Percentiles rank a stretch among this genome's conserved stretches.
Conservation (phyloP, 2,888 invertebrate genomes). For the Cephus runcator region DNA sequence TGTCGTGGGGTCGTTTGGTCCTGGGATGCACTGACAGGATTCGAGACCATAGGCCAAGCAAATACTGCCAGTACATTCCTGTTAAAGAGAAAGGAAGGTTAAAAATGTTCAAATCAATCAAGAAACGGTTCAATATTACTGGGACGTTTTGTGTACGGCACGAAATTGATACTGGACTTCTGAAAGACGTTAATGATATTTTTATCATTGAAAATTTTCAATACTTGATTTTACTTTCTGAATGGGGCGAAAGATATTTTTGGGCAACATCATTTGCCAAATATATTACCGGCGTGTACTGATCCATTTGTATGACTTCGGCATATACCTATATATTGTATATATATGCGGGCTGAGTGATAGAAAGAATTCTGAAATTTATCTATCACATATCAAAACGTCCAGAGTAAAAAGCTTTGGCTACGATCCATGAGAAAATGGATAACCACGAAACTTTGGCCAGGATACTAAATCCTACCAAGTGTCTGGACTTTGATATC, state of each 20-base stretch:
- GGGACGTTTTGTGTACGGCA: not conserved
- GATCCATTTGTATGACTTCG: not conserved
- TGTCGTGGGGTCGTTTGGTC: constrained; percentile 81
- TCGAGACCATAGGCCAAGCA: constrained; percentile 95
- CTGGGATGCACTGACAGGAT: constrained; percentile 92
- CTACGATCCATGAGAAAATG: not conserved
- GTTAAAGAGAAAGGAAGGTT: constrained; percentile 35
- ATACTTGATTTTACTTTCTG: not conserved
- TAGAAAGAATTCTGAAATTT: not conserved
- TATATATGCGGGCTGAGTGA: not conserved
- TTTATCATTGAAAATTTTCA: not conserved
- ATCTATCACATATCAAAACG: not conserved
- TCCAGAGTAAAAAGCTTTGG: not conserved
- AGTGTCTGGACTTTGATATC: not conserved
- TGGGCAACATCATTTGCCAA: not conserved
- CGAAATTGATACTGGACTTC: not conserved
- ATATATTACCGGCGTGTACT: not conserved
- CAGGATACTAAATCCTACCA: not conserved
- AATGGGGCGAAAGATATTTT: not conserved
- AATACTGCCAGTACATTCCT: constrained; percentile 98
- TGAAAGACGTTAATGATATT: not conserved
- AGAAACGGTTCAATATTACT: not conserved
- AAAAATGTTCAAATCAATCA: not conserved
- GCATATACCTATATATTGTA: too few species aligned
- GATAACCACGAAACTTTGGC: not conserved